These are phyloP conservation scores for Drosophila macrospina DNA, from an alignment of 2,888 invertebrate genomes.

Conservation along the genomic window DNA sequence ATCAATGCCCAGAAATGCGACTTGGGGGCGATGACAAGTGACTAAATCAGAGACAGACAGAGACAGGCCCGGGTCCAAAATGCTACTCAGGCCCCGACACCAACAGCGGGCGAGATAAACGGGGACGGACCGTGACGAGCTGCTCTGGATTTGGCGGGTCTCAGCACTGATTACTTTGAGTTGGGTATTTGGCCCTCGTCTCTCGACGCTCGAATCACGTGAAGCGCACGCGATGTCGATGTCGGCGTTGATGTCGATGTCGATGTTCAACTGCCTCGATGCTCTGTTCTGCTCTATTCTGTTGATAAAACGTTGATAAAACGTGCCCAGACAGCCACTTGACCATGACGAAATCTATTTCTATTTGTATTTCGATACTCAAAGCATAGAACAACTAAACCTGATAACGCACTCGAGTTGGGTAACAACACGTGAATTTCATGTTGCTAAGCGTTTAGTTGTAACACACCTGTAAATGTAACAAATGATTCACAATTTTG, in stretches of 20 bases:
- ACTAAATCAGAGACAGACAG: background rate
- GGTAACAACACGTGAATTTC: constrained; percentile 23
- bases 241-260: no score
- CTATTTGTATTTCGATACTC: background rate
- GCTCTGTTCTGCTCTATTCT: no score
- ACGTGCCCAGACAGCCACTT: constrained; percentile 34
- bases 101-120: constrained; percentile 16
- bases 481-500: constrained; percentile 1
- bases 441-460: background rate
- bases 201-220: constrained; percentile 42
- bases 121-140: background rate
- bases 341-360: constrained; percentile 40
- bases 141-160: background rate
- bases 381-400: background rate
- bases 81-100: constrained; percentile 42
- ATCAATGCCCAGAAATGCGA: constrained; percentile 7
- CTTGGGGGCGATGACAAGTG: constrained; percentile 16
- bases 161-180: constrained; percentile 19
- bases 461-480: background rate
- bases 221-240: constrained; percentile 51
- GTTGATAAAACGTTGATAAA: constrained; percentile 39
- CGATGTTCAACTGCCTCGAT: constrained; percentile 17
- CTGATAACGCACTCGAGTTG: constrained; percentile 7
- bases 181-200: background rate
- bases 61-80: constrained; percentile 26